Evolutionary conservation across 2,113 vertebrate species (phyloP), one percentile per base, ranked within the genome.

Genomic region (human): DNA sequence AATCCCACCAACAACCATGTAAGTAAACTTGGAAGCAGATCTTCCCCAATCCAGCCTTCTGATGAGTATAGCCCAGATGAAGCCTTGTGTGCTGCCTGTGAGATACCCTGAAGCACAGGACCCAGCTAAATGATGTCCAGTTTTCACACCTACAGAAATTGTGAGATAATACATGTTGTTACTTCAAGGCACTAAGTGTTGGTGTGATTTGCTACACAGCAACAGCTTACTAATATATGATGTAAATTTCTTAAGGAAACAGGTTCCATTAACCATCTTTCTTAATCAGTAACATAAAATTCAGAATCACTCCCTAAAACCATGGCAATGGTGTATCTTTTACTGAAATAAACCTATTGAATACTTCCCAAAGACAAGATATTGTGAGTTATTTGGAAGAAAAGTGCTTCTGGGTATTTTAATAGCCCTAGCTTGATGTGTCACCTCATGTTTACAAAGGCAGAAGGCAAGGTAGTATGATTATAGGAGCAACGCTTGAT

Each of bases 381-480:
- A 25, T 30, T n/a, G 2, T 45, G 66, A 52, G 57, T 4, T 72
- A 38, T 40, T 90, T 89, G 27, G 20, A 40, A 83, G 78, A 32
- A 75, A 50, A 70, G 59, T 5, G 38, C 22, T 70, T 64, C 59
- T 25, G n/a, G 32, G 27, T n/a, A 11, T 83, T 78, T 81, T 50
- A 50, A 22, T 1, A 48, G 43, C 22, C 0, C 35, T 18, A 25
- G 17, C 20, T 76, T 79, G 72, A 50, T 70, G 30, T 70, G 40
- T 72, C 50, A 25, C 20, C 45, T 61, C 16, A 5, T 11, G 22
- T 6, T 83, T 40, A 45, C 8, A 2, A 52, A 43, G 35, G 27
- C 0, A n/a, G 59, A 22, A 48, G 55, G 64, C 45, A 30, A 11
- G 0, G 8, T 8, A 2, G 35, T 4, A 17, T 22, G 23, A 59